phyloP scores from a whole-genome alignment of 2,797 vertebrate species.

The Muscicapa comitata region DNA sequence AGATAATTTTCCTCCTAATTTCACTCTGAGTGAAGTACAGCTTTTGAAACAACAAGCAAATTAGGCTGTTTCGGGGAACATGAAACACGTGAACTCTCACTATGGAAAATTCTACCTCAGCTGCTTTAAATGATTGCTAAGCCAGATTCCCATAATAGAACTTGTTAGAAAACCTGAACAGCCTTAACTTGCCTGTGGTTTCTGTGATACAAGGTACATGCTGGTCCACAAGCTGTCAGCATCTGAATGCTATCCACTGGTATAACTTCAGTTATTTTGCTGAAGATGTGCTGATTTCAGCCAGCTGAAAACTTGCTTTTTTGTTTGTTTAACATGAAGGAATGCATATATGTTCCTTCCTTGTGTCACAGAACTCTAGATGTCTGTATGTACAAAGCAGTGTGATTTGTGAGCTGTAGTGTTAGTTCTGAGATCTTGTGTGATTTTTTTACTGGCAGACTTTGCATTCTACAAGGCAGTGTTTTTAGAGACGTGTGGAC shows the following conservation, averaged over 20 bases:
- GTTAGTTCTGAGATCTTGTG: not conserved
- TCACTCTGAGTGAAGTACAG: not conserved
- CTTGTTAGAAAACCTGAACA: not conserved
- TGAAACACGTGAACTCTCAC: not conserved
- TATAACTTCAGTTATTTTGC: not conserved
- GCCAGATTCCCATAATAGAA: not conserved
- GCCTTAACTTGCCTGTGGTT: not conserved
- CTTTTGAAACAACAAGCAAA: not conserved
- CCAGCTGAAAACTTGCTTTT: not conserved
- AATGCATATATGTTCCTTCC: accelerated
- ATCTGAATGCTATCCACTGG: not conserved
- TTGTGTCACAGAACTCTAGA: not conserved
- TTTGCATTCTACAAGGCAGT: not conserved
- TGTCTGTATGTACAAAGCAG: not conserved
- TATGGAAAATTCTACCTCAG: not conserved
- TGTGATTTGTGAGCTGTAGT: not conserved
- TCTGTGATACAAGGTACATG: not conserved
- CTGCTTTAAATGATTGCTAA: not conserved
- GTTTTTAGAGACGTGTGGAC: not conserved
- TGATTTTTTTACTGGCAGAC: not conserved
- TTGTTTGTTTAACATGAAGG: not conserved
- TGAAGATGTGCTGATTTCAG: not conserved
- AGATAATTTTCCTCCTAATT: not conserved
- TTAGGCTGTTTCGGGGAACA: not conserved
- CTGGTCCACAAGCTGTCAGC: not conserved